Base-by-base conservation (phyloP, 2,888 invertebrate species). In the Petrophora chlorosata region DNA sequence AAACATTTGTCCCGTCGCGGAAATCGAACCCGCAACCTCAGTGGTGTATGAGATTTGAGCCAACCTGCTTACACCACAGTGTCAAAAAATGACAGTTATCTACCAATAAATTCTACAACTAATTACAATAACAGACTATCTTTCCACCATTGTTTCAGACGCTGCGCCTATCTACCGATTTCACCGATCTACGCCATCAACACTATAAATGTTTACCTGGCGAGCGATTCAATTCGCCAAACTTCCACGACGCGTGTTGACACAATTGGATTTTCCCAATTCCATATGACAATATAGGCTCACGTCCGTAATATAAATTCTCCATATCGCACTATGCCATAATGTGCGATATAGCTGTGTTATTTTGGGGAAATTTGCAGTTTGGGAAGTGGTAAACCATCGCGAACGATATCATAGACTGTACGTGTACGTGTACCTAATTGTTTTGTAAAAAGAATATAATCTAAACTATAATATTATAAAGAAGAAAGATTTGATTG, bases 221-320 rank as follows among this genome's bases (percentile, higher is more conserved):
- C 72, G 64, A 69, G 66, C 74, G 63, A 79, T 81, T 79, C 77
- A 76, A 78, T 83, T 81, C 75, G 53, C 67, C 69, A 71, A 75
- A 72, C 70, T 73, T 75, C 57, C 53, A 69, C 73, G 61, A 70
- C 59, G 60, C 63, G 49, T 66, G 70, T 74, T 73, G 74, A 73
- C 71, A 73, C 77, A 76, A 80, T 80, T 81, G 80, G 79, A 72
- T 79, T 82, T 80, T 70, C 79, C 82, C 78, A 77, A 79, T 79
- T 78, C 65, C 69, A 70, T 75, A 71, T 71, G 72, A 73, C 72
- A 77, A 73, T 72, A 72, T 70, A 67, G 62, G 65, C 66, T 59
- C 68, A 69, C 73, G 70, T 69, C 68, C 66, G 63, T 67, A 69
- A 73, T 72, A 74, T 75, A 76, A 70, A 78, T 74, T 76, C 49